A percentile compares a stretch with the other conserved stretches of the same genome.
Conservation (phyloP, 2,888 invertebrate genomes). For the Aromia moschata region DNA sequence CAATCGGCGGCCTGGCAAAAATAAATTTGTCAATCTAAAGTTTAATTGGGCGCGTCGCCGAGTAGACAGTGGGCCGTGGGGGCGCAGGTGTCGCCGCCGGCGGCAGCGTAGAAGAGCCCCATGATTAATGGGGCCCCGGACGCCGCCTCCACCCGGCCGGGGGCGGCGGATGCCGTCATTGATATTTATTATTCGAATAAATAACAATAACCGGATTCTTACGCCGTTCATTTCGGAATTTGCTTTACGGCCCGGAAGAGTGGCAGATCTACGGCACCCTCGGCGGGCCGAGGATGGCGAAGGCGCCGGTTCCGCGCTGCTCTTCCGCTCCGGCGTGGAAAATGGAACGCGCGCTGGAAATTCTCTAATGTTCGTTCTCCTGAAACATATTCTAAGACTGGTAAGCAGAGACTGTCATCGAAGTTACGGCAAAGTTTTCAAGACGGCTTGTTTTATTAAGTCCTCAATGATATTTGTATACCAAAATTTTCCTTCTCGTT, state of each 20-base stretch:
- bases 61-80: slow-evolving; percentile 37
- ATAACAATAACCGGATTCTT: slow-evolving; percentile 60
- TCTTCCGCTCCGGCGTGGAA: too few relatives aligned
- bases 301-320: not conserved
- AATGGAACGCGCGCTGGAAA: too few relatives aligned
- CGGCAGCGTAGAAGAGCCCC: slow-evolving; percentile 36
- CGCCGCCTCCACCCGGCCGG: slow-evolving; percentile 48
- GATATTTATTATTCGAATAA: slow-evolving; percentile 62
- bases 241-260: slow-evolving; percentile 47
- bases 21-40: slow-evolving; percentile 60
- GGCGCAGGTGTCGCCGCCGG: slow-evolving; percentile 50
- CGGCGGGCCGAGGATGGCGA: not conserved
- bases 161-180: slow-evolving; percentile 53
- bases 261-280: slow-evolving; percentile 30
- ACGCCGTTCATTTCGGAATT: slow-evolving; percentile 56
- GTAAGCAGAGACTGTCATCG: too few relatives aligned
- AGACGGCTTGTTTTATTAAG: too few relatives aligned
- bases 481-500: too few relatives aligned
- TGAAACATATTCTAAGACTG: too few relatives aligned
- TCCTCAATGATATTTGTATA: too few relatives aligned
- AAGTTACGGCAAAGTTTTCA: too few relatives aligned
- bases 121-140: slow-evolving; percentile 54
- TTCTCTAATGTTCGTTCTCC: too few relatives aligned
- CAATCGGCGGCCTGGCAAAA: slow-evolving; percentile 50
- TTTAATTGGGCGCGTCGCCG: slow-evolving; percentile 56